phyloP scores from a whole-genome alignment of 2,113 vertebrate genomes.

The Dicrurus megarhynchus region DNA sequence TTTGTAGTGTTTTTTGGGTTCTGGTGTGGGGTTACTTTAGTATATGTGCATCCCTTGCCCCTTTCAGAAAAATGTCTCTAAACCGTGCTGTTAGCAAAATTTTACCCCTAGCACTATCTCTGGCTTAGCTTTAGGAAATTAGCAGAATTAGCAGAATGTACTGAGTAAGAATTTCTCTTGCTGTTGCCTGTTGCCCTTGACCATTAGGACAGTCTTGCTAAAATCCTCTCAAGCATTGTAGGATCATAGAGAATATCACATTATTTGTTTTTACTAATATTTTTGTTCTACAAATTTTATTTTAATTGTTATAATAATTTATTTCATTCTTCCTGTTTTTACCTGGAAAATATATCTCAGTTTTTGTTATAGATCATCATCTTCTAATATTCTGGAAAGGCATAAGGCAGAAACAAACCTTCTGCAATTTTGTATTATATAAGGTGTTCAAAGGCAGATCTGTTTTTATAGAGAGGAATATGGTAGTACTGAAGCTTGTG shows the following conservation, averaged over 20 bases:
- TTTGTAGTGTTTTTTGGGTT: not conserved
- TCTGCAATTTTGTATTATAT: not conserved
- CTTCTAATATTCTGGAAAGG: not conserved
- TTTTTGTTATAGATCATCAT: not conserved
- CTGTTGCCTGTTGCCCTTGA: not conserved
- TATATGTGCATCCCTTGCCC: rapidly evolving
- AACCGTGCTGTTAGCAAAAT: not conserved
- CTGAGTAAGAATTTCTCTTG: not conserved
- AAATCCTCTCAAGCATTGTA: not conserved
- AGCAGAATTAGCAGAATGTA: not conserved
- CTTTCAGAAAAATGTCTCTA: not conserved
- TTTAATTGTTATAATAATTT: not conserved
- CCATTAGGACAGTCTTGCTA: not conserved
- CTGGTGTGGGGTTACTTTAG: not conserved
- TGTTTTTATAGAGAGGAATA: not conserved
- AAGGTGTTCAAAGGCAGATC: not conserved
- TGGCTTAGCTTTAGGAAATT: not conserved
- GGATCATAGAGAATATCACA: not conserved
- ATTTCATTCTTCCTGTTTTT: not conserved
- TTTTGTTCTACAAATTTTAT: not conserved
- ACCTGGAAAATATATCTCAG: not conserved
- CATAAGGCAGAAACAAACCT: not conserved
- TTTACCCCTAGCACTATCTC: not conserved
- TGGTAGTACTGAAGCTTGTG: not conserved
- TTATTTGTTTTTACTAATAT: not conserved